Base-by-base conservation (phyloP, 2,888 invertebrate species). In the Frankliniella intonsa region DNA sequence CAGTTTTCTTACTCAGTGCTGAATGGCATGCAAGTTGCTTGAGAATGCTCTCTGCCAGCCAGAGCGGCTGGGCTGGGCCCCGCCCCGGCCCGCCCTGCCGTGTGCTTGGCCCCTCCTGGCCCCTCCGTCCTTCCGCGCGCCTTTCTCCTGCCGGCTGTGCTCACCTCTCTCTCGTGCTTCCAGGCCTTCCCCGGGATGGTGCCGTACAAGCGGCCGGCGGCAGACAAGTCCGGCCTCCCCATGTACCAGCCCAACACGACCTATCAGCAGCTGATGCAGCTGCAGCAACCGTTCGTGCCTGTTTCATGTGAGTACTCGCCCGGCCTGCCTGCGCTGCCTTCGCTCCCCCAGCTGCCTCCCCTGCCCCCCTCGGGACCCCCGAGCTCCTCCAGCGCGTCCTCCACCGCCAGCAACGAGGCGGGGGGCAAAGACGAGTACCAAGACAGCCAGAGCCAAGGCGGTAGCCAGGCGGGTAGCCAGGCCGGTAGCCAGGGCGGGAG, bases 271-370 rank as follows among this genome's bases (percentile, higher is more conserved):
- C 94, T 97, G 93, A 96, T 96, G 91, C 92, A 95, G 88, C 93
- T 94, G 91, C 91, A 91, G 88, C 96, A 96, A 93, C 97, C 96
- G 90, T 97, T 96, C 92, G 96, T 97, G 93, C 96, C 97, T 93
- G 96, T 97, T 92, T 96, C 97, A 95, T 97, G 97, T 97, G 97
- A 97, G 97, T 96, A 95, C 94, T 92, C 92, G 91, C 91, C 90
- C 91, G 92, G 85, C 83, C 81, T 90, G 83, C 83, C 81, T 82
- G 83, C 83, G 85, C 85, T 85, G 86, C 87, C 84, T 86, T 87
- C 87, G 84, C 87, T 86, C 69, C 69, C 69, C 69, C 69, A 76
- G 69, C 69, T 76, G 69, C 84, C 87, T 86, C 82, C 86, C 85
- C 84, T 76, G 69, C 69, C 69, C 69, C 69, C 69, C 69, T 76